A percentile compares a stretch with the other conserved stretches of the same genome.
phyloP scores from a whole-genome alignment of 2,888 invertebrate species.

The Ligdia adustata region DNA sequence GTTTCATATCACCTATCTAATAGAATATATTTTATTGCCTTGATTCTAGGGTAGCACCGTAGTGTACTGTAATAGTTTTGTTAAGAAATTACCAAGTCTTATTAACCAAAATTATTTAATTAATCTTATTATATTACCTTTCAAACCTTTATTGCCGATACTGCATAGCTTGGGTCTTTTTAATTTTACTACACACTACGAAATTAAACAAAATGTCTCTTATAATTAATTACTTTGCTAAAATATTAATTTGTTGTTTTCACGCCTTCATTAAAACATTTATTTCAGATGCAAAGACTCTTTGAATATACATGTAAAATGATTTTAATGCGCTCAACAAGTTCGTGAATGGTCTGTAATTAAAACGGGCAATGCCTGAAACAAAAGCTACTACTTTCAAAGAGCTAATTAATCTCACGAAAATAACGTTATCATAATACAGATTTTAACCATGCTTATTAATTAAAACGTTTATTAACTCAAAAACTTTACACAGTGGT shows the following conservation, averaged over 20 bases:
- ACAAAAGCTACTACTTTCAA: slow-evolving; percentile 9
- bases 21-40: no score
- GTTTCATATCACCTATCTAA: no score
- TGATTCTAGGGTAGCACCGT: no score
- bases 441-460: slow-evolving; percentile 13
- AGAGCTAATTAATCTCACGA: slow-evolving; percentile 9
- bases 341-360: no score
- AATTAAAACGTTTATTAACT: slow-evolving; percentile 10
- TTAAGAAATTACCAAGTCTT: no score
- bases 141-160: no score
- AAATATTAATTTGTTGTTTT: not conserved
- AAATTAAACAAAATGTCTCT: not conserved
- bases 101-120: no score
- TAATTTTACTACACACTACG: not conserved
- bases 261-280: not conserved
- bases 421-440: slow-evolving; percentile 5
- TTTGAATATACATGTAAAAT: not conserved
- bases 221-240: not conserved
- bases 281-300: slow-evolving; percentile 1
- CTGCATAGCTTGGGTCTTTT: no score
- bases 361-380: not conserved
- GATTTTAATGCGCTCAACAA: not conserved
- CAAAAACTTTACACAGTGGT: slow-evolving; percentile 8
- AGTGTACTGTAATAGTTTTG: no score
- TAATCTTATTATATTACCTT: no score